phyloP scores from a whole-genome alignment of 2,797 vertebrate species.

The Borostomias antarcticus region DNA sequence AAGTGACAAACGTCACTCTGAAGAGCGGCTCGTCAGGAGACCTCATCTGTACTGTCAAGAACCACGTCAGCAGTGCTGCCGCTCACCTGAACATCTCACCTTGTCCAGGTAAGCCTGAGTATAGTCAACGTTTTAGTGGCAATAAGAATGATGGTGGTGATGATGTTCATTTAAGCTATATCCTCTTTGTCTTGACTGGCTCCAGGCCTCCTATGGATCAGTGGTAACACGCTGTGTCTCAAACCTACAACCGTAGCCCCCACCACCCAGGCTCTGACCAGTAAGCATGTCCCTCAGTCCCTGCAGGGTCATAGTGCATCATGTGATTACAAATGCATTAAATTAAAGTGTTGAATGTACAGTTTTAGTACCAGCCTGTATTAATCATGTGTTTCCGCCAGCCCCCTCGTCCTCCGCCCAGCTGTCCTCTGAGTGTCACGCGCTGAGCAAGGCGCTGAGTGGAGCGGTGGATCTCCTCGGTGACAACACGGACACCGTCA shows the following conservation, averaged over 20 bases:
- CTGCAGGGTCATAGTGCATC: too few species aligned
- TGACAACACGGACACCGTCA: too few species aligned
- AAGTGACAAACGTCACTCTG: slow-evolving; percentile 46
- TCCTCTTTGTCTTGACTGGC: background rate
- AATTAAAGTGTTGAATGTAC: too few species aligned
- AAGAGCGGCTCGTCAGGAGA: slow-evolving; percentile 21
- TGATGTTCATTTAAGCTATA: background rate
- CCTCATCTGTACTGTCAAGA: slow-evolving; percentile 54
- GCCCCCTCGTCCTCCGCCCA: too few species aligned
- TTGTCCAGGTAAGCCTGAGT: slow-evolving; percentile 54
- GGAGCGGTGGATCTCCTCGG: too few species aligned
- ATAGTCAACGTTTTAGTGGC: background rate
- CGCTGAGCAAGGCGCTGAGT: too few species aligned
- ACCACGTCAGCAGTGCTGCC: background rate
- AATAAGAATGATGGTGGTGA: background rate
- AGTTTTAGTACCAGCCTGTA: too few species aligned
- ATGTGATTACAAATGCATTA: too few species aligned
- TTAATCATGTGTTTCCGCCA: too few species aligned
- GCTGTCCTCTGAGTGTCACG: too few species aligned
- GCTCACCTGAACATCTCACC: rapidly evolving
- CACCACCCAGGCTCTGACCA: background rate
- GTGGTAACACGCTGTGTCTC: slow-evolving; percentile 37
- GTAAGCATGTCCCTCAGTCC: too few species aligned
- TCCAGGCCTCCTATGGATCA: slow-evolving; percentile 34
- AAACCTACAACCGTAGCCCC: background rate